Evolutionary conservation across 2,888 invertebrate species (phyloP).

Genomic region (Cantharis rustica): DNA sequence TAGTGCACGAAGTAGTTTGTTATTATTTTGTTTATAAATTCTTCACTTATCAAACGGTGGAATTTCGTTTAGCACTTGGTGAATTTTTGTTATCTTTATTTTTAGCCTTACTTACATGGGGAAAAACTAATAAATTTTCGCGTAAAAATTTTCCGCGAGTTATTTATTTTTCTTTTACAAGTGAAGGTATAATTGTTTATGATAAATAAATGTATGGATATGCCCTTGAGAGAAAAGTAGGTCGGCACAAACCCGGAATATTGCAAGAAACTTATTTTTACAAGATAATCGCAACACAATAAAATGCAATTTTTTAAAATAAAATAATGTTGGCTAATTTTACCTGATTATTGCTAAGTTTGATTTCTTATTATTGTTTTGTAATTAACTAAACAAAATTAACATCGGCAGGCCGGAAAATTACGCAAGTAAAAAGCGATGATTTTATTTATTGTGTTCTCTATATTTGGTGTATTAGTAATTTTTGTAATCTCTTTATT

Average conservation of each 20-base stretch:
- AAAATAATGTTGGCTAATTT: background rate
- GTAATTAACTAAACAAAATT: background rate
- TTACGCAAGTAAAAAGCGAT: background rate
- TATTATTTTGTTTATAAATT: background rate
- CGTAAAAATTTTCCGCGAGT: background rate
- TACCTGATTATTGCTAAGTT: background rate
- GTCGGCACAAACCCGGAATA: background rate
- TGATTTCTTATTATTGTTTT: background rate
- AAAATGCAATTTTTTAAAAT: constrained; percentile 2
- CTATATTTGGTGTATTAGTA: background rate
- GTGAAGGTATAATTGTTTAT: background rate
- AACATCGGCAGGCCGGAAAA: background rate
- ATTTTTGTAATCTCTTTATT: background rate
- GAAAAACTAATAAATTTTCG: background rate
- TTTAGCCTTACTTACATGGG: background rate
- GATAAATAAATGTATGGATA: background rate
- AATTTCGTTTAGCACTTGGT: background rate
- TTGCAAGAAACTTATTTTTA: constrained; percentile 1
- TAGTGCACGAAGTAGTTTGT: background rate
- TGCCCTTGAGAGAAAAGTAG: constrained; percentile 1
- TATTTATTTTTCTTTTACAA: background rate
- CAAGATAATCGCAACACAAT: background rate
- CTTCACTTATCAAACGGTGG: background rate
- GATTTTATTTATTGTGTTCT: background rate
- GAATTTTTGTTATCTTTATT: background rate